Percentiles rank a stretch among this genome's conserved stretches.
These are phyloP conservation scores for Phthorimaea operculella DNA, from an alignment of 1,140 invertebrate species.

Conservation along the genomic window DNA sequence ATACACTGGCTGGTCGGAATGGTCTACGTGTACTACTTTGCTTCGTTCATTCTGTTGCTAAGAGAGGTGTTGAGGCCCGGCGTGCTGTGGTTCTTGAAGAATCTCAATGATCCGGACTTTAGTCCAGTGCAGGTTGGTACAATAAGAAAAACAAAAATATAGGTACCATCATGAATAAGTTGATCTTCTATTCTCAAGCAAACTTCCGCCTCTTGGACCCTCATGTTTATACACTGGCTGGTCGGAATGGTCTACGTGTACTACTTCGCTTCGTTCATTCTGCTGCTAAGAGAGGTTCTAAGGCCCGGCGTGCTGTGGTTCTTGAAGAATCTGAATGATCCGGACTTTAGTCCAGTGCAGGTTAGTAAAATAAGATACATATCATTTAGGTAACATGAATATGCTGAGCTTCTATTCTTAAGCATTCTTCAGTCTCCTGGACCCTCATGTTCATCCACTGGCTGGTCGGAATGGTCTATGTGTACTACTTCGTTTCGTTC, in stretches of 20 bases:
- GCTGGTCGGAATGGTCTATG: slow-evolving; percentile 99
- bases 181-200: slow-evolving; percentile 5
- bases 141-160: no score
- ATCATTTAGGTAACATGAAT: slow-evolving; percentile 2
- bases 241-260: slow-evolving; percentile 99
- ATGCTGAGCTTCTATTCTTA: slow-evolving; percentile 1
- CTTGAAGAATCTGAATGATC: slow-evolving; percentile 96
- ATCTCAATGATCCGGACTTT: slow-evolving; percentile 99
- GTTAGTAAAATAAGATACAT: slow-evolving; percentile 66
- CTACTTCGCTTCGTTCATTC: slow-evolving; percentile 98
- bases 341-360: slow-evolving; percentile 98
- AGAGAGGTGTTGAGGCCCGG: slow-evolving; percentile 95
- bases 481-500: slow-evolving; percentile 99
- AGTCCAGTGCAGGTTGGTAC: slow-evolving; percentile 91
- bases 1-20: slow-evolving; percentile 99
- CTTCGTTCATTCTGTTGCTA: slow-evolving; percentile 94
- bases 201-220: slow-evolving; percentile 91
- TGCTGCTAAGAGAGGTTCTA: slow-evolving; percentile 92
- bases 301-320: slow-evolving; percentile 98
- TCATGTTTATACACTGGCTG: slow-evolving; percentile 98
- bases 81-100: slow-evolving; percentile 96
- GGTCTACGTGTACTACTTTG: slow-evolving; percentile 99
- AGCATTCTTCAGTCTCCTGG: slow-evolving; percentile 81
- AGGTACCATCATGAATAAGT: neutral
- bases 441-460: slow-evolving; percentile 99